A percentile compares a stretch with the other conserved stretches of the same genome.
These are phyloP conservation scores for Rhaphigaster nebulosa DNA, from an alignment of 2,888 invertebrate species.

Conservation along the genomic window DNA sequence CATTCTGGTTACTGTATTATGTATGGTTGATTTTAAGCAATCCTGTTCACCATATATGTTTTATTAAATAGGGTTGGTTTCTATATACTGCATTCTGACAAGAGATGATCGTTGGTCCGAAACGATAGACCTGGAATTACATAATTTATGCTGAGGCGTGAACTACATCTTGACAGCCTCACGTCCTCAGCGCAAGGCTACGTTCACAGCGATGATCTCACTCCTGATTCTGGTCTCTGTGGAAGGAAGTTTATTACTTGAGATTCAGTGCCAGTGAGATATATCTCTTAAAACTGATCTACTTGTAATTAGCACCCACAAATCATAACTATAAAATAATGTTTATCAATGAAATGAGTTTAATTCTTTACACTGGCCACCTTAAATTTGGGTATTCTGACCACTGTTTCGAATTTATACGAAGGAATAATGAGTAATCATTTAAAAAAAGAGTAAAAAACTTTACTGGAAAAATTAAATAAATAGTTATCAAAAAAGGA, in stretches of 20 bases:
- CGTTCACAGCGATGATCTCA: neutral
- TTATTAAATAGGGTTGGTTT: neutral
- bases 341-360: too few relatives aligned
- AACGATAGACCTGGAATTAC: neutral
- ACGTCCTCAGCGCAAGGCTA: neutral
- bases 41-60: neutral
- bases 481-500: too few relatives aligned
- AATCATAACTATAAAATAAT: too few relatives aligned
- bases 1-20: too few relatives aligned
- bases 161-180: neutral
- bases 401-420: too few relatives aligned
- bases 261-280: neutral
- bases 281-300: neutral
- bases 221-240: neutral
- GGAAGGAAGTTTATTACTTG: neutral
- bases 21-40: too few relatives aligned
- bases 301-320: too few relatives aligned
- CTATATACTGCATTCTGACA: neutral
- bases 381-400: too few relatives aligned
- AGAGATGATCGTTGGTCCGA: neutral
- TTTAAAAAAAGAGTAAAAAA: too few relatives aligned
- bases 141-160: constrained; percentile 21
- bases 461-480: too few relatives aligned
- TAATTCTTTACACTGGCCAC: too few relatives aligned
- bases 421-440: too few relatives aligned